phyloP scores from a whole-genome alignment of 2,113 vertebrate genomes.

The Aegotheles bennettii region DNA sequence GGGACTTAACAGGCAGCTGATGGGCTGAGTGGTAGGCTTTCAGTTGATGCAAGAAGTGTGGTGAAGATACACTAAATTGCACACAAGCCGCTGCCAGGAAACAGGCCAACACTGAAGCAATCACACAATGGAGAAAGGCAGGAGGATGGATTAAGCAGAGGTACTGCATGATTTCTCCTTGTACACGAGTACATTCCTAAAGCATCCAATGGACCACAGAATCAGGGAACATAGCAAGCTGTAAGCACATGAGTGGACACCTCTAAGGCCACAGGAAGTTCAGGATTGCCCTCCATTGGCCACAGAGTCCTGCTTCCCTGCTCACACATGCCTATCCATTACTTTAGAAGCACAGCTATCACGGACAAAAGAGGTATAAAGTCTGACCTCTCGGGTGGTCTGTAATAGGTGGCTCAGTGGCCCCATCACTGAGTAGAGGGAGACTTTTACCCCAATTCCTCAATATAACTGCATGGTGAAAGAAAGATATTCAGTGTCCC shows the following conservation, averaged over 20 bases:
- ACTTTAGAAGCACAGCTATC: not conserved
- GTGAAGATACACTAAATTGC: not conserved
- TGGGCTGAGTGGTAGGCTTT: not conserved
- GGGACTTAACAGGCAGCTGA: not conserved
- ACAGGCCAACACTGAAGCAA: accelerated
- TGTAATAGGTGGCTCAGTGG: not conserved
- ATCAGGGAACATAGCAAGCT: not conserved
- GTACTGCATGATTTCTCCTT: not conserved
- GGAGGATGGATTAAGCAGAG: not conserved
- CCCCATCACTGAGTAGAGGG: not conserved
- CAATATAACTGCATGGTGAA: not conserved
- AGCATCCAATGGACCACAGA: not conserved
- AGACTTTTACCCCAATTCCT: not conserved
- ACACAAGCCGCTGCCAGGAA: not conserved
- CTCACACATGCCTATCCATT: not conserved
- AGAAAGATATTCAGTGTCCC: not conserved
- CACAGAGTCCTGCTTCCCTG: not conserved
- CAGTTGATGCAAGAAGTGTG: not conserved
- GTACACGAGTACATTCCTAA: not conserved
- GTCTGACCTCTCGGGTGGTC: not conserved
- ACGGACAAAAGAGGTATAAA: not conserved
- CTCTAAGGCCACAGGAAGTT: not conserved
- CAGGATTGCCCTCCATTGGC: not conserved
- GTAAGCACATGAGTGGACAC: not conserved
- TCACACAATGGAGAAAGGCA: not conserved